These are phyloP conservation scores for Parapsyche elsis DNA, from an alignment of 1,140 invertebrate species.

Conservation along the genomic window DNA sequence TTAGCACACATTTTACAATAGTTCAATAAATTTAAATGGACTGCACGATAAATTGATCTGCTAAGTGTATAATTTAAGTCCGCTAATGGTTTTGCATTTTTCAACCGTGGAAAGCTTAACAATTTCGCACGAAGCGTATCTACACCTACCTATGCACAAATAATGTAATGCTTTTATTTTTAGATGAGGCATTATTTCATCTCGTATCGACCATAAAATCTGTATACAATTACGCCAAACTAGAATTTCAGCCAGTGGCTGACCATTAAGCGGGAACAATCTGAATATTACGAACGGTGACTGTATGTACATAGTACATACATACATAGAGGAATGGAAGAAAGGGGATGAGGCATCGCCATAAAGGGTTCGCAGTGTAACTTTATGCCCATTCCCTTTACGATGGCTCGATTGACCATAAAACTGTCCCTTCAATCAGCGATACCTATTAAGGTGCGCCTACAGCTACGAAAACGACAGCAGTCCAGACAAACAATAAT, in stretches of 20 bases:
- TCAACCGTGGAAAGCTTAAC: no score
- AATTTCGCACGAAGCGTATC: no score
- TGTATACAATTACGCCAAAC: background rate
- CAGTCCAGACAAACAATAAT: slow-evolving; percentile 1
- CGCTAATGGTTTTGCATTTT: no score
- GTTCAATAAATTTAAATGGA: no score
- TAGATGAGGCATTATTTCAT: background rate
- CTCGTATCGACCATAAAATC: background rate
- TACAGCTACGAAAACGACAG: background rate
- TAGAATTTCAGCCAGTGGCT: background rate
- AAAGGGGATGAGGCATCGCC: background rate
- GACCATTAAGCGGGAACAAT: slow-evolving; percentile 48
- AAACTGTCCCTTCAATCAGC: slow-evolving; percentile 55
- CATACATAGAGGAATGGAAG: background rate
- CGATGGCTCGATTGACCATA: slow-evolving; percentile 53
- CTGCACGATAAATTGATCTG: no score
- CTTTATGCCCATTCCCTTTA: slow-evolving; percentile 51
- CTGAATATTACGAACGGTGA: slow-evolving; percentile 35
- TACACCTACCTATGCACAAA: no score
- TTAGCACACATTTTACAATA: no score
- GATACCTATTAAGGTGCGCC: slow-evolving; percentile 37
- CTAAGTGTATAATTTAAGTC: no score
- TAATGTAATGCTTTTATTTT: background rate
- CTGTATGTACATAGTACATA: no score
- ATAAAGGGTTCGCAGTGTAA: slow-evolving; percentile 46